A percentile compares a stretch with the other conserved stretches of the same genome.
phyloP scores from a whole-genome alignment of 2,113 vertebrate species.

The Spheniscus mendiculus region DNA sequence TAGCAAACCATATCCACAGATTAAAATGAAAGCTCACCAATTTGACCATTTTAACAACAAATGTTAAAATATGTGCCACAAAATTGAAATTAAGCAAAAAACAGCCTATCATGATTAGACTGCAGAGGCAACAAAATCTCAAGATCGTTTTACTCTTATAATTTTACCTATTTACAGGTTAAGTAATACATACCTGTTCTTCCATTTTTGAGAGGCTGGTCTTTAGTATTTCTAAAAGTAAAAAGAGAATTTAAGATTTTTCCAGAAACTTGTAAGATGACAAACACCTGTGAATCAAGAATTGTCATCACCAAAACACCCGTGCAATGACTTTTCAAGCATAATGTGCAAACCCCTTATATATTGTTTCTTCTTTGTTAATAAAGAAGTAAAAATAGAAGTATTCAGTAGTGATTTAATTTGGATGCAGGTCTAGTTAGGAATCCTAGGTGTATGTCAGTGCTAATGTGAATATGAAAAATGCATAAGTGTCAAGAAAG shows the following conservation, averaged over 20 bases:
- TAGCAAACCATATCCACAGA: not conserved
- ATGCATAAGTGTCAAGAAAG: not conserved
- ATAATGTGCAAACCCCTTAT: not conserved
- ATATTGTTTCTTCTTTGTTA: not conserved
- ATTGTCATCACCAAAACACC: not conserved
- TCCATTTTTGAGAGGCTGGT: constrained; percentile 47
- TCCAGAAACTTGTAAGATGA: not conserved
- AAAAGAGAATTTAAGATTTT: constrained; percentile 9
- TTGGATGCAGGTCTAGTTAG: not conserved
- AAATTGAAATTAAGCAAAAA: not conserved
- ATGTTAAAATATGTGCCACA: not conserved
- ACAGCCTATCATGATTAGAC: not conserved
- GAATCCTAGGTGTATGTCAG: not conserved
- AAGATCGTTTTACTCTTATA: not conserved
- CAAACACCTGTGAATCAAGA: not conserved
- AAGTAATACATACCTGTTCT: constrained; percentile 59
- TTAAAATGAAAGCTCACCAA: not conserved
- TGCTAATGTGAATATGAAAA: not conserved
- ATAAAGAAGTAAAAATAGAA: not conserved
- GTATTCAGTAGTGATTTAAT: not conserved
- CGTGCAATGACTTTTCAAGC: not conserved
- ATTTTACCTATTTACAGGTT: not conserved
- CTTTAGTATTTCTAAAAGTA: constrained; percentile 64
- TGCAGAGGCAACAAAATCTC: not conserved
- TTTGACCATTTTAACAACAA: not conserved